Base-by-base conservation (phyloP, 2,797 vertebrate species). In the Macroramphosus scolopax region DNA sequence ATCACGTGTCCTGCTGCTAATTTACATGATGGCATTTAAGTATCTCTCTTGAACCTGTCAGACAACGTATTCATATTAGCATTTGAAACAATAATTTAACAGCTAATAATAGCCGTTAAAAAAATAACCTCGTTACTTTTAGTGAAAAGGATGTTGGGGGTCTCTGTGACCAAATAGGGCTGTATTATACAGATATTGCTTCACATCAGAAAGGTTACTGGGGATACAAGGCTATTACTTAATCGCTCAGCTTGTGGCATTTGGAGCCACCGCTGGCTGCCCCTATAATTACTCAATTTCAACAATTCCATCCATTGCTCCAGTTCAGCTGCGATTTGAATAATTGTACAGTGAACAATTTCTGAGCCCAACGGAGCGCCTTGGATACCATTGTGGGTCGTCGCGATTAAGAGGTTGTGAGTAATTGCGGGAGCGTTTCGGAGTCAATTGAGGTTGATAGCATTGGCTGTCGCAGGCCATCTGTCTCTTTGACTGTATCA, bases 231-330 rank as follows among this genome's bases (percentile, higher is more conserved):
- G 51, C 80, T 77, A 74, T 84, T 78, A 88, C 84, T 89, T 88
- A 79, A 86, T 84, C 41, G 39, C 77, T 81, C 65, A 73, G 75
- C 61, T 60, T 62, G 58, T 87, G 82, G 67, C 82, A 83, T 83
- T 86, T 83, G 42, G 65, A 84, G 72, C 52, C 65, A 70, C 65
- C 6, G 37, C 49, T 61, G 45, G 44, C 52, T 67, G 62, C 56
- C 75, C 61, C 75, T 80, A 30, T 86, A 87, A 89, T 87, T 84
- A 86, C 75, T 82, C 63, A 71, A 76, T 83, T 87, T 70, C 70
- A 72, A 58, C 80, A 77, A 69, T 77, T 80, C 54, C 33, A 51
- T 74, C 65, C 53, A 59, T 75, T 72, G 61, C 56, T 63, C 56
- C 70, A 67, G 72, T 84, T 85, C 63, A 65, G 65, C 61, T 71